These are phyloP conservation scores for Montifringilla adamsi DNA, from an alignment of 2,113 vertebrate species.

Conservation along the genomic window DNA sequence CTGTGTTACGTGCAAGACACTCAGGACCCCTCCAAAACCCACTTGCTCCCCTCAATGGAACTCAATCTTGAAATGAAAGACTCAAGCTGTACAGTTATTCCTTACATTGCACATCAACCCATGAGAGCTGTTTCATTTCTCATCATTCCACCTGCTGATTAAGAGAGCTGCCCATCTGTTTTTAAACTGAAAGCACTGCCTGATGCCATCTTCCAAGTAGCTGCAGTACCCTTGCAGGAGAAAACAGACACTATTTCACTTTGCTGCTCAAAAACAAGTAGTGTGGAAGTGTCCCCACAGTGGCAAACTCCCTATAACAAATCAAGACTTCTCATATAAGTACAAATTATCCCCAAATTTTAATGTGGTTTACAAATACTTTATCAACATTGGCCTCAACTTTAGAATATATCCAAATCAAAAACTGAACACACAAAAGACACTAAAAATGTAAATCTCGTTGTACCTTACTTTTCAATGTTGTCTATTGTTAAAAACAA, in stretches of 20 bases:
- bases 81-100: not conserved
- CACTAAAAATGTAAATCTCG: not conserved
- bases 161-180: not conserved
- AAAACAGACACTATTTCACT: not conserved
- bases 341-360: not conserved
- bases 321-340: not conserved
- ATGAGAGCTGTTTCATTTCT: not conserved
- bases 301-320: not conserved
- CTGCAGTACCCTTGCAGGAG: not conserved
- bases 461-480: not conserved
- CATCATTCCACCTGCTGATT: not conserved
- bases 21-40: not conserved
- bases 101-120: not conserved
- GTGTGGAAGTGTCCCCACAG: not conserved
- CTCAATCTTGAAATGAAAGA: not conserved
- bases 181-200: not conserved
- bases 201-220: fast-evolving
- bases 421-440: not conserved
- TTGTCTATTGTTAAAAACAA: not conserved
- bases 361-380: not conserved
- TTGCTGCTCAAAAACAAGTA: not conserved
- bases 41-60: not conserved
- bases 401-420: not conserved
- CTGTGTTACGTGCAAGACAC: not conserved
- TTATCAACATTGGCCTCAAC: not conserved